Conservation (phyloP, 2,113 vertebrate genomes). For the Charina bottae region DNA sequence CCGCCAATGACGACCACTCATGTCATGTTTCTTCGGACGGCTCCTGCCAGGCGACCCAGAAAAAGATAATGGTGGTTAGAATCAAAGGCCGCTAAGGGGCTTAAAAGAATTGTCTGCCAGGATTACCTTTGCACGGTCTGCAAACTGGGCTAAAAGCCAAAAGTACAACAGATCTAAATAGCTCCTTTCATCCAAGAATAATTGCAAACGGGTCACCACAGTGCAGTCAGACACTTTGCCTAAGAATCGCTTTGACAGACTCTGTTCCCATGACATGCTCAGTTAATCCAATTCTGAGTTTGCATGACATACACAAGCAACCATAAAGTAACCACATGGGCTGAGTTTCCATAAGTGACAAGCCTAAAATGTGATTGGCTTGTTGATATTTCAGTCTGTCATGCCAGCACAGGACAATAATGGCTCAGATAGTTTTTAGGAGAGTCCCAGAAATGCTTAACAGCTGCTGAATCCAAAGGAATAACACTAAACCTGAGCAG, state of each 20-base stretch:
- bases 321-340: neutral
- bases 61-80: neutral
- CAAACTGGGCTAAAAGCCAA: neutral
- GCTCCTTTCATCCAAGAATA: constrained; percentile 1
- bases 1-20: neutral
- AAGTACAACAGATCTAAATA: neutral
- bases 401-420: neutral
- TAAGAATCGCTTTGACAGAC: neutral
- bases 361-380: neutral
- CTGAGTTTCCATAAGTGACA: neutral
- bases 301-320: neutral
- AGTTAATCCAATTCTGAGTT: neutral
- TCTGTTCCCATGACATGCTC: neutral
- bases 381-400: neutral
- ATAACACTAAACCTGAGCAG: neutral
- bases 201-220: neutral
- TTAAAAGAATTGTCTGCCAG: neutral
- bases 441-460: neutral
- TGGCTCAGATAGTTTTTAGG: neutral
- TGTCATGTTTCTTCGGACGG: neutral
- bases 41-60: neutral
- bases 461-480: neutral
- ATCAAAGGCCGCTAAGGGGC: neutral
- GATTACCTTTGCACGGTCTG: no score
- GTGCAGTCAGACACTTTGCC: neutral